These are phyloP conservation scores for Scolanthus callimorphus DNA, from an alignment of 92 coral and sea anemone genomes.

Conservation along the genomic window DNA sequence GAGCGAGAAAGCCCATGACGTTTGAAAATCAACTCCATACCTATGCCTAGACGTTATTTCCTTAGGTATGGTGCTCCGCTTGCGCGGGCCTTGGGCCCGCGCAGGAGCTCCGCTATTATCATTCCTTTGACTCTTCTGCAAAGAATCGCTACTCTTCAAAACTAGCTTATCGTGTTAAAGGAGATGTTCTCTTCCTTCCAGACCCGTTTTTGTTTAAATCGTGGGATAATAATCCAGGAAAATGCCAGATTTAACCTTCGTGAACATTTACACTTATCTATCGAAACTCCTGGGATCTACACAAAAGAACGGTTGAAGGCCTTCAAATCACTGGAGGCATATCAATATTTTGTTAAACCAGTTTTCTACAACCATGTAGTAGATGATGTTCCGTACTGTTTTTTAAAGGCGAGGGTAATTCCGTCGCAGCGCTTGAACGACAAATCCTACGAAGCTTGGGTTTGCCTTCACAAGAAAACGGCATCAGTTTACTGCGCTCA, in stretches of 20 bases:
- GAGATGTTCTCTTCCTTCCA: too few species aligned
- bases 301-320: too few species aligned
- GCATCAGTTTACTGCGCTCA: conserved; percentile 22
- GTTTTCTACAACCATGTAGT: conserved; percentile 4
- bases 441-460: conserved; percentile 21
- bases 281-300: not conserved
- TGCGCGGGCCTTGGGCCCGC: too few species aligned
- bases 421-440: conserved; percentile 32
- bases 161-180: not conserved
- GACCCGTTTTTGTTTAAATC: too few species aligned
- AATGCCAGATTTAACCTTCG: not conserved
- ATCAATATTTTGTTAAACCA: not conserved
- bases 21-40: too few species aligned
- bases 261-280: not conserved
- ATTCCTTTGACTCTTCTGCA: not conserved
- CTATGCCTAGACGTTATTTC: too few species aligned
- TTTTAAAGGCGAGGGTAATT: conserved; percentile 16
- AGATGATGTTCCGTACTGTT: conserved; percentile 15
- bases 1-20: too few species aligned
- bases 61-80: too few species aligned
- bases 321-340: too few species aligned
- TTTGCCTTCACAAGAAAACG: conserved; percentile 5
- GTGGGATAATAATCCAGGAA: not conserved
- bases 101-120: too few species aligned
- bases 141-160: not conserved